These are phyloP conservation scores for Tridacna gigas DNA, from an alignment of 2,888 invertebrate genomes.

Conservation along the genomic window DNA sequence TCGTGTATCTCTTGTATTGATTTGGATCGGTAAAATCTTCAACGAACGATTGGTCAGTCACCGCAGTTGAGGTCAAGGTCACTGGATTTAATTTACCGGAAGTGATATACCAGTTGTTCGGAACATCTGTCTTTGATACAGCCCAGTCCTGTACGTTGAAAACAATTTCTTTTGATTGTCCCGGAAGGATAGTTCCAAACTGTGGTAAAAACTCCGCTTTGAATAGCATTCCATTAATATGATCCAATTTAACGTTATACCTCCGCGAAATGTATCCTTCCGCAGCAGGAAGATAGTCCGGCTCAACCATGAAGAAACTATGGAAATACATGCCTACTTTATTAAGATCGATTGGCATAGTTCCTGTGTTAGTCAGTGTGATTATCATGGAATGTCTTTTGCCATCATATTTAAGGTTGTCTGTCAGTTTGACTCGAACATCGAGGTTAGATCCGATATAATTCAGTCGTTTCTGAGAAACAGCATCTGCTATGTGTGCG, in stretches of 20 bases:
- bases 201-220: constrained; percentile 65
- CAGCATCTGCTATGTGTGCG: not conserved
- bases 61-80: constrained; percentile 64
- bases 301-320: constrained; percentile 77
- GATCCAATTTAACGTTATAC: constrained; percentile 67
- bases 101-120: constrained; percentile 76
- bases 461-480: constrained; percentile 58
- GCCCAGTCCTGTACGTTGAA: constrained; percentile 75
- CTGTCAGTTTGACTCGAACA: constrained; percentile 59
- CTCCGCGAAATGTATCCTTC: constrained; percentile 56
- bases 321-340: constrained; percentile 74
- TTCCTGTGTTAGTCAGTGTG: constrained; percentile 56
- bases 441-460: constrained; percentile 52
- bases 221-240: constrained; percentile 76
- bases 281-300: constrained; percentile 66
- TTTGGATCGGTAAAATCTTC: constrained; percentile 66
- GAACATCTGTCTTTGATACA: constrained; percentile 72
- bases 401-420: constrained; percentile 64
- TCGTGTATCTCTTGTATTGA: constrained; percentile 73
- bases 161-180: constrained; percentile 61
- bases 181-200: constrained; percentile 66
- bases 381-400: constrained; percentile 61
- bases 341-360: constrained; percentile 45
- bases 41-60: constrained; percentile 69
- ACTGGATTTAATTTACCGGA: constrained; percentile 60